A percentile compares a stretch with the other conserved stretches of the same genome.
These are phyloP conservation scores for Genyomyrus donnyi DNA, from an alignment of 2,113 vertebrate species.

Conservation along the genomic window DNA sequence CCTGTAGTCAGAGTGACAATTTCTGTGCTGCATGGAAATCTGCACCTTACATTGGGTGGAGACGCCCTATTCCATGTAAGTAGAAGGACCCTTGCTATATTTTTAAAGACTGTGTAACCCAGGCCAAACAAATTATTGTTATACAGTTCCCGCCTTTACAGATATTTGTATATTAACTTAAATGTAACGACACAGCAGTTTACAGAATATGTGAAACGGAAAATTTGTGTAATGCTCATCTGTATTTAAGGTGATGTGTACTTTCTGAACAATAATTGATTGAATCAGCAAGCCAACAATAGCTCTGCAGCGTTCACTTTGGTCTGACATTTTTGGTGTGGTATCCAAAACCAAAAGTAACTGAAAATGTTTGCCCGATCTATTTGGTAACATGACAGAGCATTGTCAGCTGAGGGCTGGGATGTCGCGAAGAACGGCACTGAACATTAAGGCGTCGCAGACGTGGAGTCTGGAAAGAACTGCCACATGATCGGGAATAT, in stretches of 20 bases:
- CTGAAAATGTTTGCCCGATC: not conserved
- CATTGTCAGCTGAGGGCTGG: not conserved
- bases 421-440: not conserved
- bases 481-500: not conserved
- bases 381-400: not conserved
- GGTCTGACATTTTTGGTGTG: not conserved
- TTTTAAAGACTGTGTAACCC: not conserved
- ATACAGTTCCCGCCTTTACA: not conserved
- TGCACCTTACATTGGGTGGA: not conserved
- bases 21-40: not conserved
- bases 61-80: not conserved
- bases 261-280: not conserved
- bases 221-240: not conserved
- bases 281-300: not conserved
- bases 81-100: not conserved
- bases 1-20: not conserved
- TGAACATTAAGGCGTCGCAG: not conserved
- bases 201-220: not conserved
- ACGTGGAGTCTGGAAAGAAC: not conserved
- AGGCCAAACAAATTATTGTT: not conserved
- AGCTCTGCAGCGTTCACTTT: not conserved
- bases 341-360: not conserved
- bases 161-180: not conserved
- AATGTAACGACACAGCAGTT: not conserved
- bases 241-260: not conserved